phyloP scores from a whole-genome alignment of 2,113 vertebrate genomes.

The Ornithorhynchus anatinus region DNA sequence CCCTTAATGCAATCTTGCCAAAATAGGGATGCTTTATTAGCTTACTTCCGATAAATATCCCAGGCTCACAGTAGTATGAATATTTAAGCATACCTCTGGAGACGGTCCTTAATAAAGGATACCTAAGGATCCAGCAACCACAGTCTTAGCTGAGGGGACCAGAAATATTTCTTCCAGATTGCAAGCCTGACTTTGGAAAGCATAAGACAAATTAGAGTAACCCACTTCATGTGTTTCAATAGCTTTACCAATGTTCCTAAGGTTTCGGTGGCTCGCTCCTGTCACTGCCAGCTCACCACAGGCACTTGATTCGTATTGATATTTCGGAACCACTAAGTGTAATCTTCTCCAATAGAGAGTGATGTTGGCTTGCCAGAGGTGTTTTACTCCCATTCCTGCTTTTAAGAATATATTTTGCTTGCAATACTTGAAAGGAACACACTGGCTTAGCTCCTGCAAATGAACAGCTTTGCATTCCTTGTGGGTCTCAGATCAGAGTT shows the following conservation, averaged over 20 bases:
- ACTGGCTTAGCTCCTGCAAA: too few relatives aligned
- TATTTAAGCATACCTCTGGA: slow-evolving; percentile 64
- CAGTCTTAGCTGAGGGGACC: slow-evolving; percentile 49
- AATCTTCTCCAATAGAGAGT: background rate
- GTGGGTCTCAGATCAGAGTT: too few relatives aligned
- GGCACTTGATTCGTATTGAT: fast-evolving
- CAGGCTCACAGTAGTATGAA: slow-evolving; percentile 53
- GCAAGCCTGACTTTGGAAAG: too few relatives aligned
- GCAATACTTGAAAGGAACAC: background rate
- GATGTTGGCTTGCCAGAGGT: too few relatives aligned
- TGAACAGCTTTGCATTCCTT: too few relatives aligned
- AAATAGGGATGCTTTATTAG: slow-evolving; percentile 52
- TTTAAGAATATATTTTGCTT: background rate
- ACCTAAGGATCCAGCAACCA: slow-evolving; percentile 55
- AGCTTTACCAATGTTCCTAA: background rate
- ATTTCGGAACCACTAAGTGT: fast-evolving
- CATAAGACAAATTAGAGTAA: too few relatives aligned
- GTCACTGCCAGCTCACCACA: background rate
- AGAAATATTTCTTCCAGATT: slow-evolving; percentile 55
- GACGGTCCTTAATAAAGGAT: slow-evolving; percentile 66
- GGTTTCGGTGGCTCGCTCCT: fast-evolving
- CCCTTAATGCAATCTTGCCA: slow-evolving; percentile 58
- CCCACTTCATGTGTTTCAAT: fast-evolving
- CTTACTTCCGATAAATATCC: slow-evolving; percentile 61
- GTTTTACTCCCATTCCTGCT: too few relatives aligned